phyloP scores from a whole-genome alignment of 2,797 vertebrate genomes.

The Karalla daura region DNA sequence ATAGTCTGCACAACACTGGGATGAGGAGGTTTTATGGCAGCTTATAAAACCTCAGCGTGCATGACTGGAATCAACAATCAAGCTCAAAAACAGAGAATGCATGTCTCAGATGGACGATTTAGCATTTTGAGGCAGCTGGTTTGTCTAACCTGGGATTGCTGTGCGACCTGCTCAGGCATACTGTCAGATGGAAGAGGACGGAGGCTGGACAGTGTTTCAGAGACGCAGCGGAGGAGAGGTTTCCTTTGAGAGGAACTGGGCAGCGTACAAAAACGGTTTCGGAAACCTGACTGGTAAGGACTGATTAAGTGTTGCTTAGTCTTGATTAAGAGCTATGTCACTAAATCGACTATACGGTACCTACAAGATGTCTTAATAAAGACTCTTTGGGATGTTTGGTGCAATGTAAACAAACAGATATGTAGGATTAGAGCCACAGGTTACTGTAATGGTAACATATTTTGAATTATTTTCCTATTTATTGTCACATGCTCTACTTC shows the following conservation, averaged over 20 bases:
- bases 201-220: slow-evolving; percentile 80
- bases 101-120: not conserved
- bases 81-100: not conserved
- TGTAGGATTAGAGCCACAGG: too few species aligned
- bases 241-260: slow-evolving; percentile 65
- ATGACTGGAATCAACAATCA: not conserved
- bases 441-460: too few species aligned
- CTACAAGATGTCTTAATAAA: too few species aligned
- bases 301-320: not conserved
- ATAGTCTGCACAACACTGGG: too few species aligned
- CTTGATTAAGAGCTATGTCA: too few species aligned
- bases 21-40: too few species aligned
- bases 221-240: slow-evolving; percentile 38
- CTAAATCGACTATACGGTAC: too few species aligned
- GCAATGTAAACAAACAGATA: too few species aligned
- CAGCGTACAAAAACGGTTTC: slow-evolving; percentile 72
- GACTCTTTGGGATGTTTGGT: too few species aligned
- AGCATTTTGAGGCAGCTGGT: not conserved
- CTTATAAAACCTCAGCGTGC: not conserved
- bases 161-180: slow-evolving; percentile 57
- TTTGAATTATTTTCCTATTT: too few species aligned
- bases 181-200: slow-evolving; percentile 74
- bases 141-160: not conserved
- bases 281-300: slow-evolving; percentile 50
- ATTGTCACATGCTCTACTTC: too few species aligned